A percentile compares a stretch with the other conserved stretches of the same genome.
These are phyloP conservation scores for Hirundo rustica DNA, from an alignment of 2,797 vertebrate genomes.

Conservation along the genomic window DNA sequence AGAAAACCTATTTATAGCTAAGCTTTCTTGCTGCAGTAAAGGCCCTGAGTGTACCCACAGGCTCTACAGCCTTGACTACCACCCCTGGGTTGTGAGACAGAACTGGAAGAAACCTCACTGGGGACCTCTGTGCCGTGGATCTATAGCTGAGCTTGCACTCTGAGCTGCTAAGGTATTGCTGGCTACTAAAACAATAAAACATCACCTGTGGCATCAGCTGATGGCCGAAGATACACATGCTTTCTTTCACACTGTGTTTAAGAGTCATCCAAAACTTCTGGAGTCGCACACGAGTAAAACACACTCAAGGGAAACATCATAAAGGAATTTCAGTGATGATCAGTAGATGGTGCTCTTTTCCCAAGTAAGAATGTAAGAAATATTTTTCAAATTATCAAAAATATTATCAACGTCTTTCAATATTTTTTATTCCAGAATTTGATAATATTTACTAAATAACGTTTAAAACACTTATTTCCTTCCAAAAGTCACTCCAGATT, in stretches of 20 bases:
- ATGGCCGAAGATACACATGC: accelerated
- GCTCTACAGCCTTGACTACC: background rate
- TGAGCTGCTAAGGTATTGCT: background rate
- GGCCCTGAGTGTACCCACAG: background rate
- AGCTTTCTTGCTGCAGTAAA: background rate
- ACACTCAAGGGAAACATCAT: background rate
- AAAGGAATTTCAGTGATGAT: background rate
- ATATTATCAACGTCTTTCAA: background rate
- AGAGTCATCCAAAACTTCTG: background rate
- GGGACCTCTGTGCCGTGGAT: background rate
- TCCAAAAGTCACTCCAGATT: background rate
- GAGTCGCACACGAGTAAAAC: background rate
- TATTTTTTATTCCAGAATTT: background rate
- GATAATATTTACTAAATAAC: background rate
- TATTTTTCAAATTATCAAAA: background rate
- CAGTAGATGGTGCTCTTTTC: conserved; percentile 57
- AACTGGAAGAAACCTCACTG: background rate
- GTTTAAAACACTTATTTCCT: background rate
- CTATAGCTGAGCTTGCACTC: background rate
- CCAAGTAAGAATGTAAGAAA: background rate
- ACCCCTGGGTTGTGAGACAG: background rate
- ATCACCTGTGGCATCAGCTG: background rate
- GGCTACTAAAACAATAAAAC: background rate
- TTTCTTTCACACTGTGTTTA: background rate
- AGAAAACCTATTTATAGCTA: background rate